These are phyloP conservation scores for Drosophila yooni DNA, from an alignment of 2,888 invertebrate genomes.

Conservation along the genomic window DNA sequence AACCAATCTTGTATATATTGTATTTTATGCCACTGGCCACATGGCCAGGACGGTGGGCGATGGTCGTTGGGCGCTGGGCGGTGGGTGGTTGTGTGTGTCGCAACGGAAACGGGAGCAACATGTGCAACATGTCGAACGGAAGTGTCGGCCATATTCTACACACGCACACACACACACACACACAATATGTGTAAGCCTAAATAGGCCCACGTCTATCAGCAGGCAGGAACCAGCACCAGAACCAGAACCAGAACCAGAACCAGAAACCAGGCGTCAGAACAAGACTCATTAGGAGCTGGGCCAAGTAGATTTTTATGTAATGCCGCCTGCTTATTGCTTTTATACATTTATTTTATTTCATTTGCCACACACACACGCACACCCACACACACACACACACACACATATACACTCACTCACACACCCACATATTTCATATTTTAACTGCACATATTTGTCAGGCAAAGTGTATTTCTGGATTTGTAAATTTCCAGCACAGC, in stretches of 20 bases:
- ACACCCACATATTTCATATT: conserved; percentile 43
- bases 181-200: conserved; percentile 52
- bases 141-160: conserved; percentile 78
- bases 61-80: not conserved
- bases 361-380: conserved; percentile 51
- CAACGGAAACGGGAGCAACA: conserved; percentile 78
- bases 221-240: conserved; percentile 46
- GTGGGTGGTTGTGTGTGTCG: conserved; percentile 27
- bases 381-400: conserved; percentile 9
- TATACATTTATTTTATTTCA: conserved; percentile 80
- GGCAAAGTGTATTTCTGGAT: conserved; percentile 23
- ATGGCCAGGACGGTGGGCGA: conserved; percentile 30
- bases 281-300: conserved; percentile 71
- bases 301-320: conserved; percentile 81
- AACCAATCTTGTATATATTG: conserved; percentile 66
- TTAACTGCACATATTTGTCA: conserved; percentile 26
- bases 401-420: not conserved
- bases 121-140: conserved; percentile 82
- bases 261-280: conserved; percentile 30
- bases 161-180: conserved; percentile 39
- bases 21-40: conserved; percentile 67
- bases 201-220: conserved; percentile 66
- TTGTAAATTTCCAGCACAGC: not conserved
- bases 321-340: conserved; percentile 80
- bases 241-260: conserved; percentile 34